Conservation (phyloP, 2,888 invertebrate species). For the Zhuqinia jingwanae region DNA sequence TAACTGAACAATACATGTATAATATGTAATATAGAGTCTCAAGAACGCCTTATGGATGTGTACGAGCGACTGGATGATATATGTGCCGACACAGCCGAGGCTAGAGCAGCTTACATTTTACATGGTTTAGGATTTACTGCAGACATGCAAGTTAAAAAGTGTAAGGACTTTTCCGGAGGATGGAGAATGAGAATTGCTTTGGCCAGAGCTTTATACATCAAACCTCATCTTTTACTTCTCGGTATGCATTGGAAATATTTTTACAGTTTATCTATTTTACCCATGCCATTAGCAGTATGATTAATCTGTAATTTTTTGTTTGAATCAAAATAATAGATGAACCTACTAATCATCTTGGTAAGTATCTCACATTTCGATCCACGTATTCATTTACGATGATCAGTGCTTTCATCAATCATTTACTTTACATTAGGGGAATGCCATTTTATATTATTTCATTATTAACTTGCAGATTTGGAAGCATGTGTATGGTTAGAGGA, state of each 20-base stretch:
- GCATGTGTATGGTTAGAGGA: conserved; percentile 99
- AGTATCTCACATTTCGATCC: no score
- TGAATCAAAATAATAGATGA: no score
- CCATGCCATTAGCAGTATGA: no score
- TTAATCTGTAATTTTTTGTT: no score
- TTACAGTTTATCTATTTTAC: neutral
- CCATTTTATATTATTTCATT: neutral
- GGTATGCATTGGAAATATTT: conserved; percentile 39
- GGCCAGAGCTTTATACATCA: conserved; percentile 80
- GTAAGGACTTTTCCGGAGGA: conserved; percentile 86
- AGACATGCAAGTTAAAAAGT: conserved; percentile 85
- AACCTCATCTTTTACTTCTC: conserved; percentile 71
- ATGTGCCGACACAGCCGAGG: conserved; percentile 96
- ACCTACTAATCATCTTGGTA: conserved; percentile 80
- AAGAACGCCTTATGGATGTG: conserved; percentile 98
- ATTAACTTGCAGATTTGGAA: conserved; percentile 85
- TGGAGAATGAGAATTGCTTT: conserved; percentile 86
- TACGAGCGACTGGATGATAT: conserved; percentile 99
- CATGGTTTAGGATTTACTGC: conserved; percentile 97
- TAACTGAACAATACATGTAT: neutral
- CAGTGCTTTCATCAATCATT: no score
- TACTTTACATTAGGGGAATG: no score
- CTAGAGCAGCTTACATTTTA: conserved; percentile 95
- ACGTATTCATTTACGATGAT: no score
- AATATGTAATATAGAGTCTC: conserved; percentile 86